Evolutionary conservation across 2,888 invertebrate species (phyloP).

Genomic region (Lycophotia porphyrea): DNA sequence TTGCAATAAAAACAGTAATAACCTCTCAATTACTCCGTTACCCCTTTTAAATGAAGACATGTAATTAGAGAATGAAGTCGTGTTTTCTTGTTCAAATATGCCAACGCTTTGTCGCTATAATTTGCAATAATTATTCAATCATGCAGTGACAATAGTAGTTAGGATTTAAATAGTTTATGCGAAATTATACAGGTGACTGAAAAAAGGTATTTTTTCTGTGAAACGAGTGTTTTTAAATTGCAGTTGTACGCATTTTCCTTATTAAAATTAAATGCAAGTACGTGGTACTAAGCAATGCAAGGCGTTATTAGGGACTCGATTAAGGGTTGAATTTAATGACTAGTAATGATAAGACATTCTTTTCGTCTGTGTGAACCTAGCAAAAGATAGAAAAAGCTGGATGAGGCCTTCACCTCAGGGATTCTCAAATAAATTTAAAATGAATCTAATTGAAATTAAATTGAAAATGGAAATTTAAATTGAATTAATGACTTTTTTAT

Average conservation of each 20-base stretch:
- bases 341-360: background rate
- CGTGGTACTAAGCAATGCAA: background rate
- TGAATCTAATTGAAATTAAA: no score
- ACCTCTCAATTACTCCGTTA: constrained; percentile 18
- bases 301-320: background rate
- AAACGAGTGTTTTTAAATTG: constrained; percentile 9
- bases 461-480: no score
- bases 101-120: constrained; percentile 28
- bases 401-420: no score
- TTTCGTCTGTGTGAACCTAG: background rate
- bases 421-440: no score
- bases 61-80: constrained; percentile 45
- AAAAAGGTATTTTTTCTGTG: background rate
- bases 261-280: background rate
- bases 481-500: no score
- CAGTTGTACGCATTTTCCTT: background rate
- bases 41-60: constrained; percentile 21
- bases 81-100: constrained; percentile 36
- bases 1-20: constrained; percentile 13
- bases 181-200: background rate
- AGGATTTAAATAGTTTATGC: constrained; percentile 29
- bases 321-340: constrained; percentile 5
- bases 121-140: constrained; percentile 56
- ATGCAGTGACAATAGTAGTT: constrained; percentile 38
- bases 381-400: background rate